Percentiles rank a stretch among this genome's conserved stretches.
Conservation (phyloP, 2,113 vertebrate genomes). For the Sminthopsis crassicaudata region DNA sequence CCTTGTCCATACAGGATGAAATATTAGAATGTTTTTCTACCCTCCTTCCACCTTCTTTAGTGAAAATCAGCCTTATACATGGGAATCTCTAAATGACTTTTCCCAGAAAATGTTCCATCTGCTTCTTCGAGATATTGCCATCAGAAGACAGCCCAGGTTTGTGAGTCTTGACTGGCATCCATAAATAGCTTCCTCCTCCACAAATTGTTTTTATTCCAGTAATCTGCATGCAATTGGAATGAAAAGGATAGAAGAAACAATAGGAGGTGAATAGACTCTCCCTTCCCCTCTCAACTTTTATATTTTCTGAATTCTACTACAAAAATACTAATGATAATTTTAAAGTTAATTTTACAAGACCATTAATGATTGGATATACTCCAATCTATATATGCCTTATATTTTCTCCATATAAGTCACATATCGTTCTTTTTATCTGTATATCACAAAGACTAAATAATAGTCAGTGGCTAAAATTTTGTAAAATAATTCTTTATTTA, state of each 20-base stretch:
- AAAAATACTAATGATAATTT: neutral
- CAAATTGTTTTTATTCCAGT: constrained; percentile 50
- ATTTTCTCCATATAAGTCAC: neutral
- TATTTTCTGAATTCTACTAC: neutral
- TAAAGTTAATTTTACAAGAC: neutral
- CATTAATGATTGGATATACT: neutral
- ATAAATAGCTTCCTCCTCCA: constrained; percentile 76
- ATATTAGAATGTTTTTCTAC: constrained; percentile 5
- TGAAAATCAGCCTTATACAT: constrained; percentile 50
- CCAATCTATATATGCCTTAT: neutral
- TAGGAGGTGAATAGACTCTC: neutral
- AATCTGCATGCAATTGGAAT: constrained; percentile 31
- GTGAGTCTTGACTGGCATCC: constrained; percentile 75
- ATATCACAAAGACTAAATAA: neutral
- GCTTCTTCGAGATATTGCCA: constrained; percentile 70
- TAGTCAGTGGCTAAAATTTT: neutral
- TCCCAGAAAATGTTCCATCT: constrained; percentile 69
- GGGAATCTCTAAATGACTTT: constrained; percentile 59
- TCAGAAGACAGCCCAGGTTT: constrained; percentile 71
- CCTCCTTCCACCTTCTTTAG: constrained; percentile 30
- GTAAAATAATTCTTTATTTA: neutral
- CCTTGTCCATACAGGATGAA: neutral
- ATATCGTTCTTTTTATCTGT: neutral
- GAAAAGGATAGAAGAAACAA: constrained; percentile 17
- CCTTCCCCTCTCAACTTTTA: neutral